Evolutionary conservation across 1,140 invertebrate genomes (phyloP).

Genomic region (Hyles vespertilio): DNA sequence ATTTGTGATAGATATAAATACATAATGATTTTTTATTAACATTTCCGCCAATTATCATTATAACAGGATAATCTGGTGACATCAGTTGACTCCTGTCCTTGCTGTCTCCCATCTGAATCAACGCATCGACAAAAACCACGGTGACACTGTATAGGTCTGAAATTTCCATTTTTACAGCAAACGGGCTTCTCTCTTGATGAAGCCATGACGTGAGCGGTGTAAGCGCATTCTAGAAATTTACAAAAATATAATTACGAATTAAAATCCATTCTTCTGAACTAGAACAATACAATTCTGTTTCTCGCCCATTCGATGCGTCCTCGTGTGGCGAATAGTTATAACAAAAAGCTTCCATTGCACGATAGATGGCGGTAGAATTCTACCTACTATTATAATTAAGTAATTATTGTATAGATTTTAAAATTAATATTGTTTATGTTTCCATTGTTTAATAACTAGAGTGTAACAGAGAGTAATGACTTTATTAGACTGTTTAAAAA

Average conservation of each 20-base stretch:
- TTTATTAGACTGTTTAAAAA: too few species aligned
- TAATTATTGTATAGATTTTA: not conserved
- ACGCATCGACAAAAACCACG: constrained; percentile 78
- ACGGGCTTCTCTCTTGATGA: constrained; percentile 63
- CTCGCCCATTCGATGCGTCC: too few species aligned
- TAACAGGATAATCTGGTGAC: constrained; percentile 53
- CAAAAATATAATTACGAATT: not conserved
- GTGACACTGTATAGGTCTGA: constrained; percentile 76
- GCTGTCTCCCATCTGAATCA: constrained; percentile 76
- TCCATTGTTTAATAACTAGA: too few species aligned
- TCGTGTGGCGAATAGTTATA: too few species aligned
- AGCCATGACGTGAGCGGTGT: constrained; percentile 66
- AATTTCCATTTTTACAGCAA: constrained; percentile 79
- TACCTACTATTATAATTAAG: not conserved
- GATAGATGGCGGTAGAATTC: constrained; percentile 1
- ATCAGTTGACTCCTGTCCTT: constrained; percentile 45
- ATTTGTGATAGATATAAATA: too few species aligned
- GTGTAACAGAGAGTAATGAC: too few species aligned
- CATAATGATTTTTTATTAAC: constrained; percentile 20
- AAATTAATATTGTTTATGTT: too few species aligned
- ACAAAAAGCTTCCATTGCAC: not conserved
- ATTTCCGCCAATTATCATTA: constrained; percentile 41
- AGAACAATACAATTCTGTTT: too few species aligned
- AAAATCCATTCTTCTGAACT: too few species aligned
- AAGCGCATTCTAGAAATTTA: constrained; percentile 75